Base-by-base conservation (phyloP, 2,113 vertebrate species). In the Melospiza georgiana region DNA sequence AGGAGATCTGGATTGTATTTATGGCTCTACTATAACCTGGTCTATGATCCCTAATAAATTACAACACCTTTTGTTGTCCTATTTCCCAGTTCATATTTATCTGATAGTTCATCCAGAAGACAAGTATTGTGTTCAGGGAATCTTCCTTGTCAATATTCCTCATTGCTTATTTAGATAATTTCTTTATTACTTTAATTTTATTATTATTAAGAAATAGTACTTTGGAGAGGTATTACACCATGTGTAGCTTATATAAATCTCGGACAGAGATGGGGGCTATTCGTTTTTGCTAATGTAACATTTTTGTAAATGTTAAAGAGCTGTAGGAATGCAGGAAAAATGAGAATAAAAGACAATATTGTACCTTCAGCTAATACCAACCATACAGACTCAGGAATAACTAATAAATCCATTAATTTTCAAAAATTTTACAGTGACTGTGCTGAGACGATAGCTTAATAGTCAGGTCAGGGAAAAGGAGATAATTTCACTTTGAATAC, bases 401-500 rank as follows among this genome's bases (percentile, higher is more conserved):
- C 35, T 90, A 92, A 72, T 75, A 87, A 91, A 79, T 81, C 24
- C 66, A 81, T 79, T 87, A 90, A 87, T 80, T 86, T 72, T 44
- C 65, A 54, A 75, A 94, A 94, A 41, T 65, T 35, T 10, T 91
- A 46, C 13, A 52, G 44, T 91, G 52, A 54, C 66, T 78, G 25
- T 89, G 15, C 44, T 75, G 44, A 89, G 51, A 81, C 0, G 6
- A 63, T 81, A 88, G 11, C n/a, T 93, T 91, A 91, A 88, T 39
- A 91, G 37, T 65, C 44, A 87, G 37, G 52, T 61, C 28, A 87
- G 57, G 39, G 22, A 84, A 91, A 92, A 75, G 0, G 22, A 86
- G 46, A 58, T 74, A 52, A 90, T 96, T 96, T 94, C 74, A 89
- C 58, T 90, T 75, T 68, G 44, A 95, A 72, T 89, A 46, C 4